Base-by-base conservation (phyloP, 2,113 vertebrate species). In the Myotis lucifugus region DNA sequence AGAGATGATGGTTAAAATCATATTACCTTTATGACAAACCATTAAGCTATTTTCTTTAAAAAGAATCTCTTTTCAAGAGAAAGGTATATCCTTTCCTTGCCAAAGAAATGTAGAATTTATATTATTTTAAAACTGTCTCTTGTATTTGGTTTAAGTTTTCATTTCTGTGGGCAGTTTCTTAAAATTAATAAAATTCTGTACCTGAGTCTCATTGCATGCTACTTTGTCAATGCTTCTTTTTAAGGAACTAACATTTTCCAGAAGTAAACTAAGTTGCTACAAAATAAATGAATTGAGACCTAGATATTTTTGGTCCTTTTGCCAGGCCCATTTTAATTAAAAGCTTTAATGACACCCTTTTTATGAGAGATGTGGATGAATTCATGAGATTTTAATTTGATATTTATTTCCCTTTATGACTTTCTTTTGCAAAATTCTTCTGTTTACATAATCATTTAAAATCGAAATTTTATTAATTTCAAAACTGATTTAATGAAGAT, bases 401-500 rank as follows among this genome's bases (percentile, higher is more conserved):
- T 95, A 76, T 64, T 93, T 96, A 93, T 94, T 92, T 96, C 72
- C 52, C 74, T 95, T 96, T 96, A 81, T 67, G 86, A 88, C 37
- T 95, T 96, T 83, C 73, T 92, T 92, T 96, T 95, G 79, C 70
- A 94, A 93, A 96, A 93, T 94, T 96, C 52, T 96, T 91, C 81
- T 89, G 21, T 88, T 95, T 92, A 92, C 61, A 94, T 82, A 88
- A 77, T 88, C 52, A 95, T 94, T 79, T 9, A 34, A 95, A 96
- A 95, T 88, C 95, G 32, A n/a, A 79, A 83, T 79, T 96, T 91
- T 96, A 94, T 96, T 70, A 96, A 94, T 72, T 85, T 89, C 37
- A 79, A 88, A 94, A 86, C 86, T 91, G 95, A 96, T 93, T 97
- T 96, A 96, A 95, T 97, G 83, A 97, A 84, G 25, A 96, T 86